Conservation (phyloP, 2,888 invertebrate species). For the Eupithecia pulchellata region DNA sequence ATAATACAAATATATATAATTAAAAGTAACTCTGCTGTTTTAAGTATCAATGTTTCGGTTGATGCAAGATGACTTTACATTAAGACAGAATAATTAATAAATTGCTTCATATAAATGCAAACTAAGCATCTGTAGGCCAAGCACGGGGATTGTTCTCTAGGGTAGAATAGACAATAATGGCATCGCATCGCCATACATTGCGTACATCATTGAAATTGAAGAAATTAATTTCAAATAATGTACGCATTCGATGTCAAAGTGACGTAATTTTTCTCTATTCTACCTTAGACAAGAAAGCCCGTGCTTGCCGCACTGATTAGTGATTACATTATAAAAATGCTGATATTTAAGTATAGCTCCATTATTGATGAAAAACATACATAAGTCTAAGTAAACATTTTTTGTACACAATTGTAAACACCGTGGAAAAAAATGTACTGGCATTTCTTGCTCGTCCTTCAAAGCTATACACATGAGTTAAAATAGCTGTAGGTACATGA, state of each 20-base stretch:
- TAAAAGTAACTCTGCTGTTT: neutral
- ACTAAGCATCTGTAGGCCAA: neutral
- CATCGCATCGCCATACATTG: too few relatives aligned
- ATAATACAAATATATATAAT: conserved; percentile 54
- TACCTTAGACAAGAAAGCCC: too few relatives aligned
- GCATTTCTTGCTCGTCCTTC: neutral
- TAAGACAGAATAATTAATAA: neutral
- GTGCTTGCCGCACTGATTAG: too few relatives aligned
- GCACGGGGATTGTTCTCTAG: too few relatives aligned
- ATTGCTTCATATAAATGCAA: neutral
- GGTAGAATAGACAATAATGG: too few relatives aligned
- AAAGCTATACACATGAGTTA: neutral
- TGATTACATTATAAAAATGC: neutral
- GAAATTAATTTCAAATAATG: too few relatives aligned
- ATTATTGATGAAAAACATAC: neutral
- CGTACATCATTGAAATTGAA: too few relatives aligned
- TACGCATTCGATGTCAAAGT: too few relatives aligned
- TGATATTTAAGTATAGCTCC: neutral
- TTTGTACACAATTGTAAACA: neutral
- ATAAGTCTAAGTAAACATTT: neutral
- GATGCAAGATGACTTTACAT: neutral
- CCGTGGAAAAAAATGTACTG: neutral
- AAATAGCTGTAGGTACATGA: conserved; percentile 38
- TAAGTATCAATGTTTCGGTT: conserved; percentile 1
- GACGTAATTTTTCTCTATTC: too few relatives aligned